Conservation (phyloP, 2,888 invertebrate species). For the Escarpia spicata region DNA sequence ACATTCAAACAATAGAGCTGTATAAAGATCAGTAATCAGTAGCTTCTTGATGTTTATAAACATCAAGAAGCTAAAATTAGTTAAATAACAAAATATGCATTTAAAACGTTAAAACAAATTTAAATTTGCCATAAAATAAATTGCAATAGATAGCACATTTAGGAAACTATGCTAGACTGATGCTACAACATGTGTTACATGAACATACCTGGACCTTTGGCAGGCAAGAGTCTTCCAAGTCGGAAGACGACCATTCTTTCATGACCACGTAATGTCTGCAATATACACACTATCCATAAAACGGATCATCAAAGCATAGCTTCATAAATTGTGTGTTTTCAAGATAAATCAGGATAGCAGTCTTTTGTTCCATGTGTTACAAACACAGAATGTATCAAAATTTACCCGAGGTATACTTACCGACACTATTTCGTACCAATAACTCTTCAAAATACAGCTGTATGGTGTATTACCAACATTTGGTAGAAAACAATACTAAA, state of each 20-base stretch:
- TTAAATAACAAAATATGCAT: too few relatives aligned
- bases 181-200: too few relatives aligned
- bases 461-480: background rate
- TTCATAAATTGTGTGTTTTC: background rate
- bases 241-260: slow-evolving; percentile 58
- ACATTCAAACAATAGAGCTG: too few relatives aligned
- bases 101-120: too few relatives aligned
- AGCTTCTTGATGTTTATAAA: too few relatives aligned
- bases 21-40: too few relatives aligned
- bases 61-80: too few relatives aligned
- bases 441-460: background rate
- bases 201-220: slow-evolving; percentile 56
- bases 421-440: background rate
- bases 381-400: slow-evolving; percentile 18
- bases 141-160: too few relatives aligned
- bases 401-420: background rate
- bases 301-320: background rate
- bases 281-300: background rate
- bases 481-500: background rate
- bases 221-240: slow-evolving; percentile 52
- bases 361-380: background rate
- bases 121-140: too few relatives aligned
- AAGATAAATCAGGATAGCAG: background rate
- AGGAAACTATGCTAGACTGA: too few relatives aligned
- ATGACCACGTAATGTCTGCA: slow-evolving; percentile 52